Evolutionary conservation across 2,113 vertebrate genomes (phyloP), one percentile per base, ranked within the genome.

Genomic region (Oostethus manadensis): DNA sequence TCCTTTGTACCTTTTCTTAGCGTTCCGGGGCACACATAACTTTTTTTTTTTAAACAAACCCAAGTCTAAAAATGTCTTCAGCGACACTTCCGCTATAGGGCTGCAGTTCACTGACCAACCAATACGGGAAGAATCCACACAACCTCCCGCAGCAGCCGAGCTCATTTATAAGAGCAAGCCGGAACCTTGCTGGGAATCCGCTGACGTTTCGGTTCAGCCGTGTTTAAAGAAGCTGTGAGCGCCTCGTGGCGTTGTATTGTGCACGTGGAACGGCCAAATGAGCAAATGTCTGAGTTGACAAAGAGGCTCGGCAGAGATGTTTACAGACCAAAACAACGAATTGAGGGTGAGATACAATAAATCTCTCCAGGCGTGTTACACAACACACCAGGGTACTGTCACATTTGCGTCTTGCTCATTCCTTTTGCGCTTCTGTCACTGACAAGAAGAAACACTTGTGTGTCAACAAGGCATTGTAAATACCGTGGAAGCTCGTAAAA

Each of bases 341-440:
- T 7, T 40, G 38, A 13, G 15, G 10, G 29, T 18, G 10, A n/a
- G 16, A 15, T 20, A 56, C n/a, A 54, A 67, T 38, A 58, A 68
- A 71, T 70, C 62, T 78, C 71, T 61, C 23, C 7, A 56, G 78
- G 76, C 58, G 42, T 76, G 61, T 84, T 83, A 73, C 64, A 66
- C 78, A 80, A 81, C 74, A 72, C 80, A 81, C 70, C 65, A 73
- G 76, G 69, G 78, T 47, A 62, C 77, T 79, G 81, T 77, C 76
- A 69, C 61, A 76, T 80, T 77, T 70, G 65, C 43, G 68, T 68
- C 64, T 60, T 70, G 71, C 70, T 74, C 73, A 69, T 77, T 86
- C 71, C 62, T 74, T 60, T 66, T 55, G 49, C 62, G 71, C 40
- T 57, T 51, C 70, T 60, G 67, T 56, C 74, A 54, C 56, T 71